Evolutionary conservation across 2,113 vertebrate genomes (phyloP), one percentile per base, ranked within the genome.

Genomic region (Willisornis vidua): DNA sequence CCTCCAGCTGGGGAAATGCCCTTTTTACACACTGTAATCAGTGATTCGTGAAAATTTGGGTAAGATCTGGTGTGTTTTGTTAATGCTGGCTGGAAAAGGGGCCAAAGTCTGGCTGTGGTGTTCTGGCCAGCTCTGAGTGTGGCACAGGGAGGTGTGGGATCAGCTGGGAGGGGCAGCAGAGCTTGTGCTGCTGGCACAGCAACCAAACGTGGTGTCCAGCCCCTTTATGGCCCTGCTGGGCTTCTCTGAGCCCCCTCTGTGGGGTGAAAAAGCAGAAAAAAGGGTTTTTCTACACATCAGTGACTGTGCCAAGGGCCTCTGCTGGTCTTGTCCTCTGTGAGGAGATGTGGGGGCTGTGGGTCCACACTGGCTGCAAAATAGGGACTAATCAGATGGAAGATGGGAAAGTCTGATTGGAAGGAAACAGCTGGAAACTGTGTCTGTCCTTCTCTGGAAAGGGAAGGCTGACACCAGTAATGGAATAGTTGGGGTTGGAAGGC

Each of bases 221-320:
- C n/a, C 7, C 3, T 20, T 45, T 5, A 1, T 10, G 57, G 65
- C 33, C 1, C 0, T 37, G 74, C 49, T 8, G 19, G 23, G 45
- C 12, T 51, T 29, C 35, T 39, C 83, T 12, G 31, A 78, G 41
- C 16, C 16, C 12, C 3, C 5, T 70, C 14, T 65, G 14, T 26
- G 19, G 35, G 33, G 29, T 49, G 37, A 12, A 31, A 62, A 66
- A 49, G 10, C 8, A 25, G 54, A 20, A 6, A 20, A 14, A 43
- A 19, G 5, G 25, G 10, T 28, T 6, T 77, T 62, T 12, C 10
- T 37, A 0, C 8, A 6, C 0, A 0, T 14, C 3, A 8, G 41
- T 6, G 77, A 10, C 46, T 33, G 6, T 33, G 12, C 11, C 31
- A 11, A 22, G 31, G 25, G 10, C 3, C 19, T 54, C 19, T 8